Conservation (phyloP, 2,113 vertebrate species). For the Urocolius indicus region DNA sequence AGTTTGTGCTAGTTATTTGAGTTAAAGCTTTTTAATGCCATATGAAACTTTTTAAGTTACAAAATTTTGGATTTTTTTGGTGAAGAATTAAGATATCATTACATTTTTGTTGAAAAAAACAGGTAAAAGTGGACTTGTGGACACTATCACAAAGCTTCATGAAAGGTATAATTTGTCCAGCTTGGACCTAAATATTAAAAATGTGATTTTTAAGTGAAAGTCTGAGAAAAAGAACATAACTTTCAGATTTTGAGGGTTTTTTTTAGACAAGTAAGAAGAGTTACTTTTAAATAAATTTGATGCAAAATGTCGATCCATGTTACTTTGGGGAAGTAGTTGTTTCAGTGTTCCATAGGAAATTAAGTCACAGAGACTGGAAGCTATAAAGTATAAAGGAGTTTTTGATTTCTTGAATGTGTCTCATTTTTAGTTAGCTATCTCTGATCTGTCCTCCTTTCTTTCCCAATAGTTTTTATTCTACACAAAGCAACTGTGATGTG, state of each 20-base stretch:
- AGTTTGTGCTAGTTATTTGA: not conserved
- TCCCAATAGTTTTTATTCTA: not conserved
- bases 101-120: not conserved
- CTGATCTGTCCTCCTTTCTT: not conserved
- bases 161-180: not conserved
- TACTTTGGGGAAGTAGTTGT: not conserved
- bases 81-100: not conserved
- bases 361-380: not conserved
- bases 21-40: not conserved
- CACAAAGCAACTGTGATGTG: not conserved
- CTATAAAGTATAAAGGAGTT: not conserved
- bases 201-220: not conserved
- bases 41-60: not conserved
- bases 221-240: not conserved
- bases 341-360: not conserved
- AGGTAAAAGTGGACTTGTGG: not conserved
- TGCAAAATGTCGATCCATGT: not conserved
- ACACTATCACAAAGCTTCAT: not conserved
- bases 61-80: not conserved
- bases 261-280: not conserved
- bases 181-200: not conserved
- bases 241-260: rapidly evolving
- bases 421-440: not conserved
- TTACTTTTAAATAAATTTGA: not conserved
- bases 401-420: not conserved